Evolutionary conservation across 2,888 invertebrate species (phyloP).

Genomic region (Horisme vitalbata): DNA sequence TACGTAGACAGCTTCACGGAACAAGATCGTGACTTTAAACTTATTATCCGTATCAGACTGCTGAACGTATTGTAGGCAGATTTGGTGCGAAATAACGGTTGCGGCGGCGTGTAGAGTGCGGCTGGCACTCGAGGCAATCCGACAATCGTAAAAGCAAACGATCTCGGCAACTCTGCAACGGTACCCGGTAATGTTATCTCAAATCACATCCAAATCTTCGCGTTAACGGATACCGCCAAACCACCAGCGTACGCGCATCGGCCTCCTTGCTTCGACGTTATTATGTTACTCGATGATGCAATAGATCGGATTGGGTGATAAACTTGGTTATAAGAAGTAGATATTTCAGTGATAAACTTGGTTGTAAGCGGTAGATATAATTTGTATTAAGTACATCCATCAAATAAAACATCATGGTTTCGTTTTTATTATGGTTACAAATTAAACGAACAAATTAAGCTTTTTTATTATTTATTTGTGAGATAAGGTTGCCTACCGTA

Average conservation of each 20-base stretch:
- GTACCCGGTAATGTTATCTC: slow-evolving; percentile 69
- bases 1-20: slow-evolving; percentile 67
- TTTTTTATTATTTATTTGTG: too few species aligned
- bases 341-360: background rate
- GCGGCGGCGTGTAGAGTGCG: slow-evolving; percentile 40
- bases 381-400: too few species aligned
- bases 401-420: too few species aligned
- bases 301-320: slow-evolving; percentile 27
- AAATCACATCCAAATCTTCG: slow-evolving; percentile 61
- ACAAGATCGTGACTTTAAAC: slow-evolving; percentile 74
- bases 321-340: slow-evolving; percentile 9
- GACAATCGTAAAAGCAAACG: slow-evolving; percentile 60
- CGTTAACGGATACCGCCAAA: slow-evolving; percentile 37
- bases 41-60: slow-evolving; percentile 76
- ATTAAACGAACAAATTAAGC: too few species aligned
- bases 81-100: slow-evolving; percentile 76
- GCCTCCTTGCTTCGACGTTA: slow-evolving; percentile 34
- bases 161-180: slow-evolving; percentile 57
- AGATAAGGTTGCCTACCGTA: too few species aligned
- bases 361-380: too few species aligned
- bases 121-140: slow-evolving; percentile 49
- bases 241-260: slow-evolving; percentile 20
- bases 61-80: slow-evolving; percentile 75
- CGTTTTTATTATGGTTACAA: too few species aligned
- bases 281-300: slow-evolving; percentile 23